Evolutionary conservation across 2,888 invertebrate species (phyloP), one percentile per base, ranked within the genome.

Genomic region (Mayetiola destructor): DNA sequence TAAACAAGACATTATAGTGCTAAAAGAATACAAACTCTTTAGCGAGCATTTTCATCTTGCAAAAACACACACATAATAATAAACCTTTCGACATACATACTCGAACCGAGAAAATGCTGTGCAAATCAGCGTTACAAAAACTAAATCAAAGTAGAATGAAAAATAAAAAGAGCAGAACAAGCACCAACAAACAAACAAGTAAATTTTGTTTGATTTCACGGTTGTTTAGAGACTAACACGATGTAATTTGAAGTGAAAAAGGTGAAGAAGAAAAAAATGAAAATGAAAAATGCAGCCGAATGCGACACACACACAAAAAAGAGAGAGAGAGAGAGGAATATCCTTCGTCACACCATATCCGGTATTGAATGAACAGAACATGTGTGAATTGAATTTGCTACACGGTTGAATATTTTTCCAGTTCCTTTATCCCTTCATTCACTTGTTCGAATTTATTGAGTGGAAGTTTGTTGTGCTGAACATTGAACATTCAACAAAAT

Each of bases 161-260:
- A 23, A 12, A 23, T 10, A 23, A 2, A 14, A 4, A 42, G 23
- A 23, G 42, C 6, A 48, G n/a, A 27, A n/a, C n/a, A n/a, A n/a
- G n/a, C n/a, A n/a, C n/a, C n/a, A n/a, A n/a, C n/a, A n/a, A n/a
- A 48, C 23, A 27, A 48, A n/a, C 48, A 27, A 48, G 36, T 29
- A 53, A 57, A 53, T 29, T 57, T 35, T 57, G 57, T 57, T 57
- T 57, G 57, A 57, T 57, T 57, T 57, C 53, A 57, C 57, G 57
- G 57, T 57, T 57, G 23, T 57, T 57, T 57, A 57, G 53, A 53
- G 53, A 53, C 53, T 42, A 56, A 56, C 42, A 21, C 36, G 48
- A 48, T 48, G 56, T 56, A 48, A 56, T 56, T 56, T 56, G n/a
- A n/a, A n/a, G n/a, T n/a, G n/a, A n/a, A n/a, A n/a, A n/a, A n/a